Evolutionary conservation across 1,140 invertebrate genomes (phyloP), one percentile per base, ranked within the genome.

Genomic region (Zophobas atratus): DNA sequence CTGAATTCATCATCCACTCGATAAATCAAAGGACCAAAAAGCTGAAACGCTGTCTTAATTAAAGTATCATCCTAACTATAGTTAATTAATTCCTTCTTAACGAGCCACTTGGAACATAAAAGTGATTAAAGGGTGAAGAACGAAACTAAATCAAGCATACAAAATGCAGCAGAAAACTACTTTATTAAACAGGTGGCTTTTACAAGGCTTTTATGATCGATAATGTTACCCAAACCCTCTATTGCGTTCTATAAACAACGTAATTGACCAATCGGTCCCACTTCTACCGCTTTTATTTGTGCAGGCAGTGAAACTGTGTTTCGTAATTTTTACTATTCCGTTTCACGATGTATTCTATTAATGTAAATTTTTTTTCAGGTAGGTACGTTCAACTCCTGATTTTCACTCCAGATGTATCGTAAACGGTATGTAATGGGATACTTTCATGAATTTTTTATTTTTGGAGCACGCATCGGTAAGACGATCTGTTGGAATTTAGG

Each of bases 381-480:
- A 46, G 60, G 60, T 67, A 67, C 39, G 60, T 67, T 63, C 36
- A 63, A 34, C 8, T 36, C 57, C 38, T 43, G 60, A 67, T 67
- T 67, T 67, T 67, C 39, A n/a, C 60, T 43, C 39, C 33, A 67
- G 60, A 67, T n/a, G 60, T 38, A 67, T 67, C 60, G 60, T 67
- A 46, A 67, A 67, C 60, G 60, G 60, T 67, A 67, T 43, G 60
- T 67, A 67, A 67, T 67, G 39, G 60, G 60, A 67, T 41, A 43
- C 60, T 43, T 67, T 43, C 60, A 67, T 67, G 60, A 67, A 67
- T 67, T 67, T 67, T 67, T 67, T 67, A 67, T 67, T 67, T 67
- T 5, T 6, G 8, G 41, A 43, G 20, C 39, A 67, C 60, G 60
- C 60, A 63, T 41, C 57, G 5, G 6, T 67, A 43, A 67, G 60